Base-by-base conservation (phyloP, 1,140 invertebrate genomes). In the Aphis craccivora region DNA sequence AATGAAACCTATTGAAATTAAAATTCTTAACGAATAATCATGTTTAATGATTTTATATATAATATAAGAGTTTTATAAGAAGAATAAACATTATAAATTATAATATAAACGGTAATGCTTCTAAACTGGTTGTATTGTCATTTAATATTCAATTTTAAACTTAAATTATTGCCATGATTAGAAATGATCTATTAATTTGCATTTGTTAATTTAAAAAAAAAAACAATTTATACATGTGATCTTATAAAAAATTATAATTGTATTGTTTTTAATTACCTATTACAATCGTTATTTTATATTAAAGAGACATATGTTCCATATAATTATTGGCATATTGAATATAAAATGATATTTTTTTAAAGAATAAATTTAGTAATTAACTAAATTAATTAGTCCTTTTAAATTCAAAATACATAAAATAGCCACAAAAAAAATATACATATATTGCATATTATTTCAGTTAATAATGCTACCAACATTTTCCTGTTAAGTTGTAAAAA, bases 241-340 rank as follows among this genome's bases (percentile, higher is more conserved):
- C n/a, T 9, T 37, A 81, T 37, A 83, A 67, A n/a, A n/a, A 67
- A 67, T n/a, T n/a, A 2, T 67, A 67, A n/a, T n/a, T 67, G 0
- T 67, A n/a, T 67, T n/a, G 60, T n/a, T 67, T 67, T 67, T n/a
- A 67, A 67, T 67, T 67, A n/a, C n/a, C n/a, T n/a, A n/a, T 67
- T 67, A n/a, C 0, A 67, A n/a, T 18, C 11, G 11, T n/a, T 9
- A 67, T 67, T n/a, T 18, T 67, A n/a, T n/a, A n/a, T 67, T n/a
- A n/a, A 67, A 18, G 11, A n/a, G 11, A n/a, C 14, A 14, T 11
- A 67, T n/a, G 14, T 67, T n/a, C n/a, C 30, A 60, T 25, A 60
- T n/a, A n/a, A 67, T n/a, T 67, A 67, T 67, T n/a, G 60, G 14
- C 14, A n/a, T 14, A n/a, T n/a, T n/a, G 11, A 18, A 30, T 11